These are phyloP conservation scores for Zaprionus lineosus DNA, from an alignment of 2,888 invertebrate species.

Conservation along the genomic window DNA sequence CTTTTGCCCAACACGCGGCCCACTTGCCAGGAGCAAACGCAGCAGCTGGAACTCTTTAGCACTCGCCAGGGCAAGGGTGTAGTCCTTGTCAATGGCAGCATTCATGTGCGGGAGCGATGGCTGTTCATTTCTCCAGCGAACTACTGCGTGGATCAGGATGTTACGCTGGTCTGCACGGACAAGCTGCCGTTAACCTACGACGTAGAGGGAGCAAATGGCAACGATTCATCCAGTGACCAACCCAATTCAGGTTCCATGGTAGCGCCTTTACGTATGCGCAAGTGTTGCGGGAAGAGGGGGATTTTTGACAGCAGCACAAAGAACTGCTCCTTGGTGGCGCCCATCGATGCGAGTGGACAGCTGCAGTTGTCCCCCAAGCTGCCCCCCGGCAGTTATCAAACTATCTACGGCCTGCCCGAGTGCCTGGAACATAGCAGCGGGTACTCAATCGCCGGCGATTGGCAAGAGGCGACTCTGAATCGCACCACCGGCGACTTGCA, in stretches of 20 bases:
- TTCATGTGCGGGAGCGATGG: constrained; percentile 84
- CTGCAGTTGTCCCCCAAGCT: constrained; percentile 61
- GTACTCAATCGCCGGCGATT: constrained; percentile 79
- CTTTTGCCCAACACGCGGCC: constrained; percentile 82
- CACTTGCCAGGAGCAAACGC: constrained; percentile 37
- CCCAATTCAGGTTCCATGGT: constrained; percentile 38
- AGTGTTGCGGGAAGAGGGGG: constrained; percentile 88
- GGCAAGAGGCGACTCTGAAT: constrained; percentile 58
- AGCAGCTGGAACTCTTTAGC: constrained; percentile 79
- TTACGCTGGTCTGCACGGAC: constrained; percentile 84
- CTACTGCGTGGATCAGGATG: constrained; percentile 88
- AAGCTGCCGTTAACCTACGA: background rate
- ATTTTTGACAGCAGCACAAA: constrained; percentile 85
- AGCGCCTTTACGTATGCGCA: constrained; percentile 83
- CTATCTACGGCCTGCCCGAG: constrained; percentile 75
- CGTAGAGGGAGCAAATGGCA: background rate
- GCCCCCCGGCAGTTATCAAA: constrained; percentile 59
- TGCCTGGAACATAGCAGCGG: constrained; percentile 48
- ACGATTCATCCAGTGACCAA: background rate
- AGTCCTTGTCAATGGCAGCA: constrained; percentile 87
- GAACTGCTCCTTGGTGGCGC: constrained; percentile 81
- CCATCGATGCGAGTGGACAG: constrained; percentile 19
- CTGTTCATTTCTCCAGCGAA: constrained; percentile 84
- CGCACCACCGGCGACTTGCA: constrained; percentile 49
- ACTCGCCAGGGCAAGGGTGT: constrained; percentile 79